These are phyloP conservation scores for Choristoneura fumiferana DNA, from an alignment of 1,140 invertebrate genomes.

Conservation along the genomic window DNA sequence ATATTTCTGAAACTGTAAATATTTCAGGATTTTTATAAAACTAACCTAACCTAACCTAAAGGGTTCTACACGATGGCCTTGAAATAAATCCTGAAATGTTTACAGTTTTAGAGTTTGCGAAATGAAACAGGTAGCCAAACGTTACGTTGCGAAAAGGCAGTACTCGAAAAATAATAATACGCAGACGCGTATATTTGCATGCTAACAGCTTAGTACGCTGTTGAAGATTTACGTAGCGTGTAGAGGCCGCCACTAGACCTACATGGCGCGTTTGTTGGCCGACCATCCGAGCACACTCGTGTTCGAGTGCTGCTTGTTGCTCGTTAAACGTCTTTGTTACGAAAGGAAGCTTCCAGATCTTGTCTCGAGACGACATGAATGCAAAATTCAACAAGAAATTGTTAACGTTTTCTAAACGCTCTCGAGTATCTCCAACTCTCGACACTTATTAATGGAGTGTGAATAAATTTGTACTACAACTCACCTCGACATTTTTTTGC, in stretches of 20 bases:
- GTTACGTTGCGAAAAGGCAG: no score
- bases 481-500: conserved; percentile 31
- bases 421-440: conserved; percentile 22
- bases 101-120: no score
- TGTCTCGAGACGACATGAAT: background rate
- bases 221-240: no score
- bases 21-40: no score
- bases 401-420: conserved; percentile 11
- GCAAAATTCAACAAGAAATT: conserved; percentile 3
- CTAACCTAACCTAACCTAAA: no score
- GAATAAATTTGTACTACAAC: conserved; percentile 54
- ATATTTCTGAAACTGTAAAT: no score
- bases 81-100: no score
- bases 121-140: no score
- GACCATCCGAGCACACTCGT: conserved; percentile 2
- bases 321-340: conserved; percentile 17
- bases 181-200: no score
- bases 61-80: no score
- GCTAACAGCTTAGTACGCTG: no score
- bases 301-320: conserved; percentile 5
- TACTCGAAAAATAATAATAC: no score
- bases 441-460: conserved; percentile 60
- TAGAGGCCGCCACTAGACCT: conserved; percentile 3
- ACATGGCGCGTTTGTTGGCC: background rate
- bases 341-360: background rate